Evolutionary conservation across 2,113 vertebrate species (phyloP).

Genomic region (Oreocharis arfaki): DNA sequence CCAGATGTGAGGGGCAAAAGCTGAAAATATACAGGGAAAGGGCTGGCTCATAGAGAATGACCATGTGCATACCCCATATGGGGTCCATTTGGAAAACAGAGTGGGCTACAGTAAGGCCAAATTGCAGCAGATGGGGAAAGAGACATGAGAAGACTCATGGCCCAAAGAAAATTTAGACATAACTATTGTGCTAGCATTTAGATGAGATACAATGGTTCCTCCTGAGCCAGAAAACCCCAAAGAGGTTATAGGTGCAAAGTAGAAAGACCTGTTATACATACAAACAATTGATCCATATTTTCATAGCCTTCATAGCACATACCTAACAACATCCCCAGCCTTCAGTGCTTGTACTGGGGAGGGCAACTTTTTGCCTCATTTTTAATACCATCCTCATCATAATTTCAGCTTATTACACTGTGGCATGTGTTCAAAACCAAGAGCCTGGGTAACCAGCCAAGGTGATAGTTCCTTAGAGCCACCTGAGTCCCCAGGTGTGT

Average conservation of each 20-base stretch:
- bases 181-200: not conserved
- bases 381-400: not conserved
- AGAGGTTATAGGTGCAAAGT: not conserved
- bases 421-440: not conserved
- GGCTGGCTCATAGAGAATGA: not conserved
- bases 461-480: not conserved
- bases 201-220: not conserved
- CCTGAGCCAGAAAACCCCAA: not conserved
- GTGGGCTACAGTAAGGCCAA: not conserved
- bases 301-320: not conserved
- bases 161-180: not conserved
- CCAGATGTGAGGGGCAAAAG: not conserved
- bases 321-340: not conserved
- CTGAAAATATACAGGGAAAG: not conserved
- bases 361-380: not conserved
- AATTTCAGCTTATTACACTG: not conserved
- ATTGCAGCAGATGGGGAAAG: not conserved
- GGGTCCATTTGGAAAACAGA: not conserved
- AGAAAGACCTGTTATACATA: not conserved
- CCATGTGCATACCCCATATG: too few relatives aligned
- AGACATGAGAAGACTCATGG: not conserved
- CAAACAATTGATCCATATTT: not conserved
- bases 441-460: not conserved
- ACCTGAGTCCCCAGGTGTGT: not conserved
- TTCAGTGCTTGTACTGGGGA: not conserved